Evolutionary conservation across 2,113 vertebrate genomes (phyloP).

Genomic region (Neolamprologus devosi): DNA sequence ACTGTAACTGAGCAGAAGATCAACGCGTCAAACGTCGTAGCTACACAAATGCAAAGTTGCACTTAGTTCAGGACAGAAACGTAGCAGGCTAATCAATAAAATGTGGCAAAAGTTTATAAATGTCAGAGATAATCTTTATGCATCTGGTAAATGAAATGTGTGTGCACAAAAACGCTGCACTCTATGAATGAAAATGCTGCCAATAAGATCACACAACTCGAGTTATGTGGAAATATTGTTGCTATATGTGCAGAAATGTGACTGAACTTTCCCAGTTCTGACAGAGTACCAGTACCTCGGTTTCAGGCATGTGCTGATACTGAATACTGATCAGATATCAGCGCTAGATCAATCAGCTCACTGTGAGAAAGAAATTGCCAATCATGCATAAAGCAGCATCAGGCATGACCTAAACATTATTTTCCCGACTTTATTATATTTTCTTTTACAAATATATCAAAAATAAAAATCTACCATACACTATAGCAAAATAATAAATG

Average conservation of each 20-base stretch:
- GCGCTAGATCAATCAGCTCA: not conserved
- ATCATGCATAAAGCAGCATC: not conserved
- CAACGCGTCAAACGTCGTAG: not conserved
- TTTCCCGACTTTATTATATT: accelerated
- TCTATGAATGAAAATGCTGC: not conserved
- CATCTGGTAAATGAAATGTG: not conserved
- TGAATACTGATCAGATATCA: not conserved
- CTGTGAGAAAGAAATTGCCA: not conserved
- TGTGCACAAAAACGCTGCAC: not conserved
- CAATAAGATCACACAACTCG: not conserved
- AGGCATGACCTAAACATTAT: not conserved
- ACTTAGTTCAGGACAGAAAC: accelerated
- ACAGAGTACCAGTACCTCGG: not conserved
- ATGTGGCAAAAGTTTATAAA: accelerated
- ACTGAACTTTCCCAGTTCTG: not conserved
- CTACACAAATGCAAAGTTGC: not conserved
- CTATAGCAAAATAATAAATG: not conserved
- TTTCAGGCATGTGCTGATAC: not conserved
- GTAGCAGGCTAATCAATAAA: not conserved
- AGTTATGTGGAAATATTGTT: not conserved
- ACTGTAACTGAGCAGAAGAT: not conserved
- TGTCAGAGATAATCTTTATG: not conserved
- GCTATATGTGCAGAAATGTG: not conserved
- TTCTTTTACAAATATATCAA: not conserved
- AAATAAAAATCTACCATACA: not conserved